Evolutionary conservation across 2,797 vertebrate genomes (phyloP).

Genomic region (Labeo calbasu): DNA sequence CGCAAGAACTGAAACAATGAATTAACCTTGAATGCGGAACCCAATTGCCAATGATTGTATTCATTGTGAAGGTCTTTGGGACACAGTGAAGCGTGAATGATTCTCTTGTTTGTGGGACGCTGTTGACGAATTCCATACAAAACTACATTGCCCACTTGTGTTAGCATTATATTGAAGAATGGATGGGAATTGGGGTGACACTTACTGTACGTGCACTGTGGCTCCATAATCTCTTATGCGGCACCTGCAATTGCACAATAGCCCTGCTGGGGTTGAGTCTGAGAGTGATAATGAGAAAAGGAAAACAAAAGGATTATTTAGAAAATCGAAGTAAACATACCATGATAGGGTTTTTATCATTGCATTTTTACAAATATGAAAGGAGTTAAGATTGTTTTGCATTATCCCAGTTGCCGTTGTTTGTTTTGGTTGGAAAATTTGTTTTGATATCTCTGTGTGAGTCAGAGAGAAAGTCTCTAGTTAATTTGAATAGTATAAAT

Average conservation of each 20-base stretch:
- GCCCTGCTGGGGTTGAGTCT: constrained; percentile 1
- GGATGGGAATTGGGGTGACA: constrained; percentile 23
- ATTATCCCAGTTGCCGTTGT: not conserved
- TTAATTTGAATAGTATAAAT: not conserved
- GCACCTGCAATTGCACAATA: not conserved
- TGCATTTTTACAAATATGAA: not conserved
- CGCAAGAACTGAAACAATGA: constrained; percentile 14
- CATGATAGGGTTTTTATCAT: not conserved
- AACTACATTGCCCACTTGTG: constrained; percentile 4
- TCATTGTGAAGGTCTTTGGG: constrained; percentile 34
- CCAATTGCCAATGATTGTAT: constrained; percentile 11
- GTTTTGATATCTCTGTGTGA: not conserved
- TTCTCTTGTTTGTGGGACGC: constrained; percentile 26
- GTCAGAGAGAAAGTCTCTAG: not conserved
- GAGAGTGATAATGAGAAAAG: not conserved
- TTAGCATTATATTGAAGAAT: constrained; percentile 34
- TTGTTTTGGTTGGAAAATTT: not conserved
- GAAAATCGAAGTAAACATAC: not conserved
- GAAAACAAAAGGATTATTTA: constrained; percentile 8
- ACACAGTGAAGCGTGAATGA: constrained; percentile 41
- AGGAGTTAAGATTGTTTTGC: not conserved
- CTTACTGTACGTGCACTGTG: constrained; percentile 19
- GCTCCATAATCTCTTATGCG: not conserved
- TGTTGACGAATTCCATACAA: constrained; percentile 36
- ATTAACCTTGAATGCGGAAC: constrained; percentile 19